Evolutionary conservation across 2,113 vertebrate genomes (phyloP).

Genomic region (Pithys albifrons): DNA sequence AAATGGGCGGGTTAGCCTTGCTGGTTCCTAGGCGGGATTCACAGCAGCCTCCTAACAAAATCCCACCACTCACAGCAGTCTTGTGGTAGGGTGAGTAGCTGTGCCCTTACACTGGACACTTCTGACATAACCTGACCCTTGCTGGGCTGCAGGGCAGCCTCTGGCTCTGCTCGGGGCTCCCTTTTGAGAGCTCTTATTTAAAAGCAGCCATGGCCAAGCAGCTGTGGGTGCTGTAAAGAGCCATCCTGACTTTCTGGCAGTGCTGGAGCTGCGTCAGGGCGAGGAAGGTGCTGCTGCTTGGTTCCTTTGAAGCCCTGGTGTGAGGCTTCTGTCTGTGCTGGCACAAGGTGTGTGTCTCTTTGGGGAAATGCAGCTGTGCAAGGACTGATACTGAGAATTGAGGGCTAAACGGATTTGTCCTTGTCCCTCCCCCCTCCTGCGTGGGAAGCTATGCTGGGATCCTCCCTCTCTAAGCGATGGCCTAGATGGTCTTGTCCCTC

Average conservation of each 20-base stretch:
- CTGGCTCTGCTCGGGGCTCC: background rate
- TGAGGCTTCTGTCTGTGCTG: background rate
- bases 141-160: background rate
- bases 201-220: background rate
- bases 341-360: background rate
- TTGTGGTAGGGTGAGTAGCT: background rate
- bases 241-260: background rate
- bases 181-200: background rate
- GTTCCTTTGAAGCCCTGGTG: background rate
- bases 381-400: background rate
- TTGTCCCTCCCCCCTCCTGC: background rate
- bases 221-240: background rate
- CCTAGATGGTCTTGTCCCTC: slow-evolving; percentile 7
- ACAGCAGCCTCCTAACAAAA: background rate
- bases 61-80: background rate
- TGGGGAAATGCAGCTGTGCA: background rate
- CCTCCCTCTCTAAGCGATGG: background rate
- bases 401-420: background rate
- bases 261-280: background rate
- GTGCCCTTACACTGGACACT: background rate
- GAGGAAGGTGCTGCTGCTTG: background rate
- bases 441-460: slow-evolving; percentile 13
- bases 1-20: background rate
- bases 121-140: background rate
- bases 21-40: background rate